These are phyloP conservation scores for Nudaria mundana DNA, from an alignment of 2,888 invertebrate genomes.

Conservation along the genomic window DNA sequence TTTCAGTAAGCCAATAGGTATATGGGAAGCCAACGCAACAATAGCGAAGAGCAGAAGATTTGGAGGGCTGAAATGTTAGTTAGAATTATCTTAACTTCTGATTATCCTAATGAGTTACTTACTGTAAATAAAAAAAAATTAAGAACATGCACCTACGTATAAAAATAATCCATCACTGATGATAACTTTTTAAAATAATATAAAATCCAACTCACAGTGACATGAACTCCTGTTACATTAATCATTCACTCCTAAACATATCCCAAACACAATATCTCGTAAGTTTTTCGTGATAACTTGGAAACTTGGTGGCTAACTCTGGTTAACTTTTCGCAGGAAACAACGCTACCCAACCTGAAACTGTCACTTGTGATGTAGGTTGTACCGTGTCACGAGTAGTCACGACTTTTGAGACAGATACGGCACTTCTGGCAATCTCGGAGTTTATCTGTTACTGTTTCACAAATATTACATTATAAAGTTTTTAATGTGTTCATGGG, in stretches of 20 bases:
- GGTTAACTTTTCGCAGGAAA: conserved; percentile 16
- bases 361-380: conserved; percentile 35
- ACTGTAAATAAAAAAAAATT: no score
- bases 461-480: no score
- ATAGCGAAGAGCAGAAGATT: no score
- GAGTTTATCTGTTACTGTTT: conserved; percentile 8
- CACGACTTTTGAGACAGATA: conserved; percentile 31
- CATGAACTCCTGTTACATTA: conserved; percentile 18
- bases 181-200: conserved; percentile 4
- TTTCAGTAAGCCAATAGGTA: no score
- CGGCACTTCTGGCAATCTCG: conserved; percentile 11
- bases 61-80: no score
- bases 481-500: no score
- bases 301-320: conserved; percentile 4
- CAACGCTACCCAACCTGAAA: conserved; percentile 24
- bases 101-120: no score
- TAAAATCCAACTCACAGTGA: conserved; percentile 1
- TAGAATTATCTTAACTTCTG: no score
- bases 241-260: conserved; percentile 24
- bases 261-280: conserved; percentile 23
- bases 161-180: conserved; percentile 5
- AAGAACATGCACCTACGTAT: no score
- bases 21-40: no score
- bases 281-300: conserved; percentile 27
- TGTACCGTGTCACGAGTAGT: conserved; percentile 25